Percentiles rank a stretch among this genome's conserved stretches.
Evolutionary conservation across 2,113 vertebrate genomes (phyloP).

Genomic region (Ifrita kowaldi): DNA sequence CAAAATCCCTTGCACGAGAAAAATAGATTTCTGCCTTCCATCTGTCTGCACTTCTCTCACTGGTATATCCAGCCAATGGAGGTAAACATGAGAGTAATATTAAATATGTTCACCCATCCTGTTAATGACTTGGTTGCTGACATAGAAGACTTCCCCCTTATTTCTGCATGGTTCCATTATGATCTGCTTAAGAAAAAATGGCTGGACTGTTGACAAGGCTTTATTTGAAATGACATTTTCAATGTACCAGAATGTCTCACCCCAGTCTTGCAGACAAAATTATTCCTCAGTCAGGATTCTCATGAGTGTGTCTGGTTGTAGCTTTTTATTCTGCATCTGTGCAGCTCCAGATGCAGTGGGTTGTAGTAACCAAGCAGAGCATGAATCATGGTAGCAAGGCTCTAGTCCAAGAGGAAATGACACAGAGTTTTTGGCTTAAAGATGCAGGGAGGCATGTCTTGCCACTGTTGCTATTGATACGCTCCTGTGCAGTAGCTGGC

Average conservation of each 20-base stretch:
- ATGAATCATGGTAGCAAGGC: not conserved
- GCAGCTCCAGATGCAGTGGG: not conserved
- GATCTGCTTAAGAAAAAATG: not conserved
- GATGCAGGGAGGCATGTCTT: not conserved
- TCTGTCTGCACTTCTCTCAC: not conserved
- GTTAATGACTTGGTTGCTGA: not conserved
- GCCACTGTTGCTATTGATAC: not conserved
- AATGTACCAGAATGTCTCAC: not conserved
- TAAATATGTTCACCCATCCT: not conserved
- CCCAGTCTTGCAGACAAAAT: accelerated
- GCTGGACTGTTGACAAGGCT: not conserved
- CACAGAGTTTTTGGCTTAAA: not conserved
- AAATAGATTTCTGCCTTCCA: not conserved
- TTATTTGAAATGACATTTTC: not conserved
- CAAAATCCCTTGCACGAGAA: not conserved
- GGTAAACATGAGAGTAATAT: not conserved
- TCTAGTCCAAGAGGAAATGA: slow-evolving; percentile 2
- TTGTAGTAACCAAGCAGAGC: not conserved
- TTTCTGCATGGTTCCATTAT: not conserved
- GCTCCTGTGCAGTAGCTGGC: not conserved
- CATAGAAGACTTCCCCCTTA: not conserved
- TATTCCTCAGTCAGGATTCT: not conserved
- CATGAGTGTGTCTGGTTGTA: not conserved
- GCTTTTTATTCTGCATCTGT: not conserved
- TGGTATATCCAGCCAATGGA: not conserved